A percentile compares a stretch with the other conserved stretches of the same genome.
phyloP scores from a whole-genome alignment of 1,140 invertebrate species.

The Lepidotrigona ventralis region DNA sequence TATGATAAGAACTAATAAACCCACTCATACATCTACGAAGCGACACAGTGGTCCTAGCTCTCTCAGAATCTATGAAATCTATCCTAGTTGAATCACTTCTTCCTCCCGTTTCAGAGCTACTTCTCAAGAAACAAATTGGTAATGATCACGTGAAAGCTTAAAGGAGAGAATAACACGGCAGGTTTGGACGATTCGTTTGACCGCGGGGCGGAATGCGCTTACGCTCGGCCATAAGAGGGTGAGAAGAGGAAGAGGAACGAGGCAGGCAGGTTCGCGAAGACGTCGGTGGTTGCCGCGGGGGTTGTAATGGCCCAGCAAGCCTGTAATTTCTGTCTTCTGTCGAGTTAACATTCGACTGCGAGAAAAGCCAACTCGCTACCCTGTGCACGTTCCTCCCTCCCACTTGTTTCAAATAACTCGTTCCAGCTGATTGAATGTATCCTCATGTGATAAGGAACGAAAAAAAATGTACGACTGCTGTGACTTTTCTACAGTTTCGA shows the following conservation, averaged over 20 bases:
- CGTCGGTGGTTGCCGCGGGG: conserved; percentile 41
- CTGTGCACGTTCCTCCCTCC: background rate
- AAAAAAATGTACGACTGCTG: too few relatives aligned
- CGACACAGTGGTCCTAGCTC: background rate
- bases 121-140: conserved; percentile 30
- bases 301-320: conserved; percentile 45
- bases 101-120: background rate
- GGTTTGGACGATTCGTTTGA: conserved; percentile 20
- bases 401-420: background rate
- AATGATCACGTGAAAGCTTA: conserved; percentile 41
- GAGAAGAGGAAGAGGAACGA: conserved; percentile 3
- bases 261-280: conserved; percentile 2
- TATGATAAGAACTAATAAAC: too few relatives aligned
- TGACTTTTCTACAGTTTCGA: too few relatives aligned
- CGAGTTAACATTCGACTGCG: conserved; percentile 51
- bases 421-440: conserved; percentile 7
- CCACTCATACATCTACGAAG: too few relatives aligned
- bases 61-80: too few relatives aligned
- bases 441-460: background rate
- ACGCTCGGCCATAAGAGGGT: background rate
- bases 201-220: conserved; percentile 24
- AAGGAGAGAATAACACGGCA: conserved; percentile 43
- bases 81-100: background rate
- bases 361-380: conserved; percentile 30
- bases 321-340: conserved; percentile 54